Percentiles rank a stretch among this genome's conserved stretches.
Evolutionary conservation across 2,113 vertebrate genomes (phyloP).

Genomic region (Mormyrus iriodes): DNA sequence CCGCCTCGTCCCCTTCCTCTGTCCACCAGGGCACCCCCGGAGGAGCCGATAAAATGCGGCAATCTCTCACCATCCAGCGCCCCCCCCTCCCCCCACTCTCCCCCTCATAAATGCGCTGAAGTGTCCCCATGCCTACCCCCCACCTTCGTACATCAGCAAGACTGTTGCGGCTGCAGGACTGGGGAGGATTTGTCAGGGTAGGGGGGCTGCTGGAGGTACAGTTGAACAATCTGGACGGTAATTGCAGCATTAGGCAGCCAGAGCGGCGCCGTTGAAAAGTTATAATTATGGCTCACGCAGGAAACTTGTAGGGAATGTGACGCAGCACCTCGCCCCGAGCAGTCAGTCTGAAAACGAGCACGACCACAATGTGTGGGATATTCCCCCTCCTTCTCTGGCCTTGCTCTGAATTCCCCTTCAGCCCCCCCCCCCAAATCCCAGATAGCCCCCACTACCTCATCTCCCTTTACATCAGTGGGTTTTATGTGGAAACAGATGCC

Average conservation of each 20-base stretch:
- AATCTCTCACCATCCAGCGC: constrained; percentile 61
- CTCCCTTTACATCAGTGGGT: constrained; percentile 20
- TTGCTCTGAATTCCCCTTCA: constrained; percentile 8
- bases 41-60: constrained; percentile 64
- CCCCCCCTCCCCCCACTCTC: neutral
- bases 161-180: neutral
- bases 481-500: constrained; percentile 22
- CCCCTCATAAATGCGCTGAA: neutral
- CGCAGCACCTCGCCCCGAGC: neutral
- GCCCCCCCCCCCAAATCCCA: neutral
- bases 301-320: neutral
- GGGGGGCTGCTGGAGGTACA: neutral
- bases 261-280: neutral
- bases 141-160: neutral
- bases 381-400: constrained; percentile 4
- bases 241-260: neutral
- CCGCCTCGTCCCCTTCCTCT: constrained; percentile 43
- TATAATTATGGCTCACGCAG: neutral
- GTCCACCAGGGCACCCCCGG: constrained; percentile 58
- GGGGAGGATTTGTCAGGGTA: neutral
- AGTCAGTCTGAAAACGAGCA: neutral
- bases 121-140: constrained; percentile 19
- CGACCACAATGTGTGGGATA: neutral
- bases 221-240: neutral
- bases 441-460: neutral